phyloP scores from a whole-genome alignment of 2,113 vertebrate genomes.

The Misgurnus mizolepis region DNA sequence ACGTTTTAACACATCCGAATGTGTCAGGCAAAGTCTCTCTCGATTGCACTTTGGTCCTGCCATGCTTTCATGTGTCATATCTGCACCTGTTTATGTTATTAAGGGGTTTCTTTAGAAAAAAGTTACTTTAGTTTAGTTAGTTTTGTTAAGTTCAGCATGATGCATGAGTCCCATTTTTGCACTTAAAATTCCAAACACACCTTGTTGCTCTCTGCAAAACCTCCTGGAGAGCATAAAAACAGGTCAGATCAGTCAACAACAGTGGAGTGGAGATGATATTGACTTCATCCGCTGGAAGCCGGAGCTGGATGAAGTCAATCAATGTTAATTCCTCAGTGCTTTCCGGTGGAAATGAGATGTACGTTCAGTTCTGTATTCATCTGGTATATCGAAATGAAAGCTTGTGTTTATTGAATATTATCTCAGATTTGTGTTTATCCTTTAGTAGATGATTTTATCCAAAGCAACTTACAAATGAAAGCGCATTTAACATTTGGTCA shows the following conservation, averaged over 20 bases:
- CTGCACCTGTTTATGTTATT: not conserved
- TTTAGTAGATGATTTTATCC: no score
- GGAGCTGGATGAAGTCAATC: slow-evolving; percentile 34
- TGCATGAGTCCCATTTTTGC: slow-evolving; percentile 13
- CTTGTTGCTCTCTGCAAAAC: slow-evolving; percentile 31
- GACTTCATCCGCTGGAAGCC: slow-evolving; percentile 20
- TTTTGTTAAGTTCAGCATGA: slow-evolving; percentile 2
- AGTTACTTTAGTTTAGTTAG: no score
- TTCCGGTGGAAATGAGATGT: not conserved
- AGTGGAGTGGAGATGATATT: slow-evolving; percentile 6
- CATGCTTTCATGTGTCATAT: slow-evolving; percentile 13
- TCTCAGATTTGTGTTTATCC: not conserved
- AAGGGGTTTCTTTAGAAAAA: not conserved
- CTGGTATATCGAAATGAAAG: not conserved
- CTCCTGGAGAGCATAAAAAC: slow-evolving; percentile 34
- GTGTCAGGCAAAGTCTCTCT: not conserved
- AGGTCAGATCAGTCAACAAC: slow-evolving; percentile 48
- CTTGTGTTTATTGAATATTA: not conserved
- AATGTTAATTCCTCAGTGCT: slow-evolving; percentile 32
- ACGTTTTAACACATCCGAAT: slow-evolving; percentile 32
- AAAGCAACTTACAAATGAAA: no score
- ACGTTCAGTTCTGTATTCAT: not conserved
- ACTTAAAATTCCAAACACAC: slow-evolving; percentile 44
- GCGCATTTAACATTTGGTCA: no score
- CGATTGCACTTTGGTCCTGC: not conserved